A percentile compares a stretch with the other conserved stretches of the same genome.
phyloP scores from a whole-genome alignment of 1,140 invertebrate species.

The Drosophila baimaii region DNA sequence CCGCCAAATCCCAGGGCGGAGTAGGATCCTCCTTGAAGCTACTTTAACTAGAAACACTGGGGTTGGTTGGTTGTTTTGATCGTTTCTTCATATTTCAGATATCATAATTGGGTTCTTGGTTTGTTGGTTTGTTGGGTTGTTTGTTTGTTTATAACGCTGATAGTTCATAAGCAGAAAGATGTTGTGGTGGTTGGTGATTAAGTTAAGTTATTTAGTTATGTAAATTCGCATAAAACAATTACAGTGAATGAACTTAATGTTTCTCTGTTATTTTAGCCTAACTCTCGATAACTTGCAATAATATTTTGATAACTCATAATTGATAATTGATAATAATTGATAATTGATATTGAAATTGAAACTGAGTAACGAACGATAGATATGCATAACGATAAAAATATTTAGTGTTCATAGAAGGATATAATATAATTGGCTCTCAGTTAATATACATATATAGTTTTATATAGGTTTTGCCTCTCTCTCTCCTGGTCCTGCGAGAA shows the following conservation, averaged over 20 bases:
- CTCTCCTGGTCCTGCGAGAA: constrained; percentile 72
- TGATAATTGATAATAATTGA: constrained; percentile 42
- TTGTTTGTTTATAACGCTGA: constrained; percentile 51
- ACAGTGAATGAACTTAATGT: constrained; percentile 75
- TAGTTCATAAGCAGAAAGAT: constrained; percentile 68
- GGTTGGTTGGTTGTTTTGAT: constrained; percentile 37
- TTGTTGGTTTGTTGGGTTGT: constrained; percentile 12
- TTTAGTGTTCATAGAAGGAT: constrained; percentile 45
- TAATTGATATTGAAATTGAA: constrained; percentile 65
- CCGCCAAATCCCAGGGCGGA: constrained; percentile 5
- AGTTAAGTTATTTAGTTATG: constrained; percentile 55
- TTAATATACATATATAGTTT: constrained; percentile 60
- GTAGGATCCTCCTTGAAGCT: constrained; percentile 25
- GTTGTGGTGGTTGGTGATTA: constrained; percentile 31
- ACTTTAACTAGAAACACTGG: constrained; percentile 70
- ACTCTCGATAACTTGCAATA: constrained; percentile 77
- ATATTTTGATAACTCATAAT: constrained; percentile 46
- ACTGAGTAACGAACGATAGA: constrained; percentile 72
- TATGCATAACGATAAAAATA: constrained; percentile 65
- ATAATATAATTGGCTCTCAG: constrained; percentile 73
- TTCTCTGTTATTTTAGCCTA: constrained; percentile 71
- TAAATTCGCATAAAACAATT: constrained; percentile 75
- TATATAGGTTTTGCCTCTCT: constrained; percentile 66
- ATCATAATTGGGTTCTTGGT: constrained; percentile 40
- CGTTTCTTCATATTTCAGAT: constrained; percentile 48